Evolutionary conservation across 2,888 invertebrate species (phyloP), one percentile per base, ranked within the genome.

Genomic region (Ellobium chinense): DNA sequence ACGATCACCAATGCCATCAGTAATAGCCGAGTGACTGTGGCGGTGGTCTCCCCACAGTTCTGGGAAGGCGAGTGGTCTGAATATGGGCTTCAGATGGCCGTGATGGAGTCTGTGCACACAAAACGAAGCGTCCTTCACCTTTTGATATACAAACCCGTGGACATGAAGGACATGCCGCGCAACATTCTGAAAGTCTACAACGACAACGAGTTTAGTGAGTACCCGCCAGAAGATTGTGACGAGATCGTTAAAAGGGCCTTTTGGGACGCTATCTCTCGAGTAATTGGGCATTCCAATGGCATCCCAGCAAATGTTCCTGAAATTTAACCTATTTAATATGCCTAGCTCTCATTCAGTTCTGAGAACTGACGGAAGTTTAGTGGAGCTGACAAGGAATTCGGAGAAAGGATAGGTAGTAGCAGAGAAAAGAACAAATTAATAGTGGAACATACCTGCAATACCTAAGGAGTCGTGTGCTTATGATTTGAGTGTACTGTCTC

Each of bases 71-170:
- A 78, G 27, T 81, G 78, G 78, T 39, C 65, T 21, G 37, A 74
- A 31, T 81, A 81, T 66, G 78, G 68, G 12, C 39, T 81, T 21
- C 78, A 81, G 74, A 81, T 81, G 78, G 81, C 81, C 21, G 66
- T 60, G 1, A 62, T 81, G 73, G 81, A 81, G 63, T 39, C 39
- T 7, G 27, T 18, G 1, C 60, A 73, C 29, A 36, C 74, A 12
- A 54, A 66, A 12, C 66, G 81, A 2, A 24, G 68, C 46, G 78
- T 81, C 29, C 76, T 81, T 29, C 72, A 78, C 37, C 66, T 81
- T 58, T 68, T 81, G 21, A 9, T 78, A 7, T 73, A 78, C 37
- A 65, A 74, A 37, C 62, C 65, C 12, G 54, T 74, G 37, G 27
- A 58, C 0, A 27, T 31, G 5, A 7, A 73, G 2, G 31, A 39